phyloP scores from a whole-genome alignment of 2,113 vertebrate species.

The Clarias macrocephalus region DNA sequence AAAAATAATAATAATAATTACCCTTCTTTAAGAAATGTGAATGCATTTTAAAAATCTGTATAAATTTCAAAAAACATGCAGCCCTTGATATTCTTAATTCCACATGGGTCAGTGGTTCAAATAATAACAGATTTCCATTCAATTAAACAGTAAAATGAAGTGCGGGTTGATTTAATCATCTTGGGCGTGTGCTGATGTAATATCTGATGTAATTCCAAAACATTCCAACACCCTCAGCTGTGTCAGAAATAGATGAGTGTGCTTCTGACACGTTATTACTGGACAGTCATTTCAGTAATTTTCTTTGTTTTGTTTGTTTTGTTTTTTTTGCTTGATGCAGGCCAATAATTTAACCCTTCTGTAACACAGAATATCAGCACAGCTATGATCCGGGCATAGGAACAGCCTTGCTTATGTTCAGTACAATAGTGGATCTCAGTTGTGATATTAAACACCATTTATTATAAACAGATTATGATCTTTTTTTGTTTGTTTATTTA shows the following conservation, averaged over 20 bases:
- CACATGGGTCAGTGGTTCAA: not conserved
- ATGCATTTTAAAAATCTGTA: not conserved
- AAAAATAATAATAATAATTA: not conserved
- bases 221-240: not conserved
- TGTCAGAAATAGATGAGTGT: not conserved
- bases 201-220: not conserved
- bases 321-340: too few species aligned
- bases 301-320: too few species aligned
- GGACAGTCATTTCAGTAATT: too few species aligned
- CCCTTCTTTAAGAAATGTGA: not conserved
- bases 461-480: too few species aligned
- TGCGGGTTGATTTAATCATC: not conserved
- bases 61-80: not conserved
- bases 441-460: too few species aligned
- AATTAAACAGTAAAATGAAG: not conserved
- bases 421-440: too few species aligned
- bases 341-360: too few species aligned
- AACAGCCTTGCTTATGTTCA: too few species aligned
- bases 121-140: not conserved
- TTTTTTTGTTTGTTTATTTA: too few species aligned
- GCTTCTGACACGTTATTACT: too few species aligned
- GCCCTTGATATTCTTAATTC: not conserved
- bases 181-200: not conserved
- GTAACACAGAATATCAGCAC: too few species aligned
- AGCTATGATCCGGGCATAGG: too few species aligned